phyloP scores from a whole-genome alignment of 2,797 vertebrate species.

The Amblyopsis hoosieri region DNA sequence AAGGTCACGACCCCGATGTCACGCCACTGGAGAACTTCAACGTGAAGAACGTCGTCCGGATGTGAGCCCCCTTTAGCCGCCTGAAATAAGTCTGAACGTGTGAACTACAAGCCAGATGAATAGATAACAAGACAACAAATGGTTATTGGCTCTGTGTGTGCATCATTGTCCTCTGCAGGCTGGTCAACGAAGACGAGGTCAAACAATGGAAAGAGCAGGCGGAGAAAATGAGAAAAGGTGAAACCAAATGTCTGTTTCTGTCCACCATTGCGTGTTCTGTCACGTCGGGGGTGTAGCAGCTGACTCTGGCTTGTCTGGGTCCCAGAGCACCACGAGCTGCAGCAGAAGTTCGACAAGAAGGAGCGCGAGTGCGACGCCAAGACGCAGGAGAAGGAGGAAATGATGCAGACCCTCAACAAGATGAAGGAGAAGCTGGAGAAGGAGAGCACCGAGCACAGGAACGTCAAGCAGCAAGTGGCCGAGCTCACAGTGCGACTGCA shows the following conservation, averaged over 20 bases:
- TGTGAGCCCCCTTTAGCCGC: slow-evolving; percentile 76
- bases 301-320: background rate
- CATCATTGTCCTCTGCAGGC: slow-evolving; percentile 72
- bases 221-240: slow-evolving; percentile 99
- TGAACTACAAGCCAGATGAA: background rate
- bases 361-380: slow-evolving; percentile 97
- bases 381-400: slow-evolving; percentile 98
- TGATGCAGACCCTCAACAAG: slow-evolving; percentile 99
- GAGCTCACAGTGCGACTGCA: slow-evolving; percentile 88
- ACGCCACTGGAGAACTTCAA: slow-evolving; percentile 98
- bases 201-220: slow-evolving; percentile 99
- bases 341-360: slow-evolving; percentile 96
- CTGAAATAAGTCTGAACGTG: background rate
- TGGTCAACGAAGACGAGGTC: slow-evolving; percentile 99
- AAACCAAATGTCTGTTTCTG: background rate
- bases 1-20: slow-evolving; percentile 94
- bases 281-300: background rate
- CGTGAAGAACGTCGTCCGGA: slow-evolving; percentile 97
- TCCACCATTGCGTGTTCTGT: background rate
- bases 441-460: slow-evolving; percentile 91
- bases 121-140: background rate
- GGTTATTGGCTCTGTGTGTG: slow-evolving; percentile 12
- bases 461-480: slow-evolving; percentile 92
- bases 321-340: slow-evolving; percentile 94
- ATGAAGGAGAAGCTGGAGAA: slow-evolving; percentile 99